Percentiles rank a stretch among this genome's conserved stretches.
These are phyloP conservation scores for Rhagoletis zephyria DNA, from an alignment of 1,140 invertebrate genomes.

Conservation along the genomic window DNA sequence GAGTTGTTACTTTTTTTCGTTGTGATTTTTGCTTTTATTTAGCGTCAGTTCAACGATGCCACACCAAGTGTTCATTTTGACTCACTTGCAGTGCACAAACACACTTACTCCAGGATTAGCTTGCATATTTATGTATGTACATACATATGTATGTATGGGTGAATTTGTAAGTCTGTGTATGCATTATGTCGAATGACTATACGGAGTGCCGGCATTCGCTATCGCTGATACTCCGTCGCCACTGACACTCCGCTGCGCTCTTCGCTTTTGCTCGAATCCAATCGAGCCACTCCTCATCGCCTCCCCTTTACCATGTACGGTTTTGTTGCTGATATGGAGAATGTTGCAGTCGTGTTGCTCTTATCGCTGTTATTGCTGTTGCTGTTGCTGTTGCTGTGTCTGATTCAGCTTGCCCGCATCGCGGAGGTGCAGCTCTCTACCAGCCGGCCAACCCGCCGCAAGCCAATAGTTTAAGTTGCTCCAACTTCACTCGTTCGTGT, in stretches of 20 bases:
- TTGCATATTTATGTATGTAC: background rate
- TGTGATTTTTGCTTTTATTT: conserved; percentile 24
- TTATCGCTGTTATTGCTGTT: background rate
- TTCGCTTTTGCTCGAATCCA: background rate
- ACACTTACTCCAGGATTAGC: background rate
- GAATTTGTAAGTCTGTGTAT: background rate
- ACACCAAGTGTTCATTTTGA: conserved; percentile 51
- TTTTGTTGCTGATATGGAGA: conserved; percentile 45
- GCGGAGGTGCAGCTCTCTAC: conserved; percentile 45
- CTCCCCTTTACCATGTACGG: background rate
- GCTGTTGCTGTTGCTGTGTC: conserved; percentile 45
- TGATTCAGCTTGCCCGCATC: conserved; percentile 35
- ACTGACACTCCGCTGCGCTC: conserved; percentile 15
- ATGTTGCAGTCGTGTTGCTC: conserved; percentile 15
- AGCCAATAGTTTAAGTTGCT: conserved; percentile 50
- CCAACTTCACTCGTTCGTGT: conserved; percentile 48
- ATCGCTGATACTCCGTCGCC: conserved; percentile 23
- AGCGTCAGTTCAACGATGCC: background rate
- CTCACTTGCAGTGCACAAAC: conserved; percentile 13
- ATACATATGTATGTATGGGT: background rate
- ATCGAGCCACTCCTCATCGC: background rate
- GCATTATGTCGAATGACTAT: background rate
- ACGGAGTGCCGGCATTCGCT: conserved; percentile 41
- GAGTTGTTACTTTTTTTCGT: conserved; percentile 2
- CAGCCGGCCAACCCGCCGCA: conserved; percentile 22